These are phyloP conservation scores for Hystrix brachyura DNA, from an alignment of 2,113 vertebrate genomes.

Conservation along the genomic window DNA sequence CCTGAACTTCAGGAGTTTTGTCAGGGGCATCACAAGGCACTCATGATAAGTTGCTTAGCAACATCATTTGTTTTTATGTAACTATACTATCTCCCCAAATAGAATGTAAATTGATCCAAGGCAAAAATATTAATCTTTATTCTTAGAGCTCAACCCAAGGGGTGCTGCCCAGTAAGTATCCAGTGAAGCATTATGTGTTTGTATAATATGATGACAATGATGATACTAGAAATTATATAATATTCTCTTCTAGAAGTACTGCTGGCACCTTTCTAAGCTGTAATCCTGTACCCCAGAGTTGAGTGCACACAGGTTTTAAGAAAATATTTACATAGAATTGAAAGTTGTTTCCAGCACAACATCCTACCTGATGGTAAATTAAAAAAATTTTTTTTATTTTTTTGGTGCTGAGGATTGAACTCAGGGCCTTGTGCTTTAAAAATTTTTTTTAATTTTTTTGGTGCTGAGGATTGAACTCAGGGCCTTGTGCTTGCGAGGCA, in stretches of 20 bases:
- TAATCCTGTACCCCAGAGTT: neutral
- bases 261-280: neutral
- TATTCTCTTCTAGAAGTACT: neutral
- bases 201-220: neutral
- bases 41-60: neutral
- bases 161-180: neutral
- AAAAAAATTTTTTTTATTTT: no score
- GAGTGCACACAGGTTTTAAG: neutral
- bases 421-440: no score
- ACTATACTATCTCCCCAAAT: neutral
- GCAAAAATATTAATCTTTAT: neutral
- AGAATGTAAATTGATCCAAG: neutral
- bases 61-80: neutral
- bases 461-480: no score
- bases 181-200: neutral
- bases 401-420: no score
- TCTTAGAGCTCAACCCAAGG: neutral
- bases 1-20: neutral
- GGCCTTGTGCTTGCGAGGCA: no score
- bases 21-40: neutral
- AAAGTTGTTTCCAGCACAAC: neutral
- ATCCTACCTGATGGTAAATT: neutral
- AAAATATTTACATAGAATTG: neutral
- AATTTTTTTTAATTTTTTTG: no score
- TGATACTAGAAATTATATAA: neutral